phyloP scores from a whole-genome alignment of 1,140 invertebrate species.

The Procambarus virginalis region DNA sequence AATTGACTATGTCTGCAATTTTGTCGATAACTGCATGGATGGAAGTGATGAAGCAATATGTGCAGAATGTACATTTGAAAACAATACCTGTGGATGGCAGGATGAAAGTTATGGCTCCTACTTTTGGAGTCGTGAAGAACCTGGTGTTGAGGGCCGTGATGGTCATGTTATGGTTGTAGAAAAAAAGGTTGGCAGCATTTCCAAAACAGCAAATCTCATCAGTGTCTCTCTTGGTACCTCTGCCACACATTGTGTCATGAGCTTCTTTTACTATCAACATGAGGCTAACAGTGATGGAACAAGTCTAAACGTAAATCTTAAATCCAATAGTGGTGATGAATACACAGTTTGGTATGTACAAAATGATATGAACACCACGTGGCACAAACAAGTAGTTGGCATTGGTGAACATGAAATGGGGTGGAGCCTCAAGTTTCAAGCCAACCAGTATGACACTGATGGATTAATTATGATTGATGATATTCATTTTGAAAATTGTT shows the following conservation, averaged over 20 bases:
- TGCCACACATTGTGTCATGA: slow-evolving; percentile 35
- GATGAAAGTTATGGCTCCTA: slow-evolving; percentile 45
- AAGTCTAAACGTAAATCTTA: slow-evolving; percentile 21
- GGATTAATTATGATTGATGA: slow-evolving; percentile 58
- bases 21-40: slow-evolving; percentile 41
- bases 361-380: slow-evolving; percentile 19
- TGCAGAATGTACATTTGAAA: slow-evolving; percentile 56
- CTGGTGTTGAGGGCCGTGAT: not conserved
- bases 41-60: slow-evolving; percentile 38
- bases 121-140: slow-evolving; percentile 29
- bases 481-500: slow-evolving; percentile 49
- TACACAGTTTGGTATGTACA: slow-evolving; percentile 36
- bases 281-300: slow-evolving; percentile 11
- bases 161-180: slow-evolving; percentile 55
- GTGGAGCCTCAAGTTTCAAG: slow-evolving; percentile 49
- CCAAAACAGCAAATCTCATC: slow-evolving; percentile 23
- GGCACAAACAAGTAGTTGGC: slow-evolving; percentile 36
- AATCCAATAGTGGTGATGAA: not conserved
- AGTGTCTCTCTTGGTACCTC: slow-evolving; percentile 38
- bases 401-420: slow-evolving; percentile 42
- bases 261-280: slow-evolving; percentile 51
- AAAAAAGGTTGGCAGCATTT: slow-evolving; percentile 20
- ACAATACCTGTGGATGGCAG: slow-evolving; percentile 44
- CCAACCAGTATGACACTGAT: slow-evolving; percentile 28
- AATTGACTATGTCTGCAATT: slow-evolving; percentile 54